Conservation (phyloP, 2,888 invertebrate genomes). For the Mythimna lalbum region DNA sequence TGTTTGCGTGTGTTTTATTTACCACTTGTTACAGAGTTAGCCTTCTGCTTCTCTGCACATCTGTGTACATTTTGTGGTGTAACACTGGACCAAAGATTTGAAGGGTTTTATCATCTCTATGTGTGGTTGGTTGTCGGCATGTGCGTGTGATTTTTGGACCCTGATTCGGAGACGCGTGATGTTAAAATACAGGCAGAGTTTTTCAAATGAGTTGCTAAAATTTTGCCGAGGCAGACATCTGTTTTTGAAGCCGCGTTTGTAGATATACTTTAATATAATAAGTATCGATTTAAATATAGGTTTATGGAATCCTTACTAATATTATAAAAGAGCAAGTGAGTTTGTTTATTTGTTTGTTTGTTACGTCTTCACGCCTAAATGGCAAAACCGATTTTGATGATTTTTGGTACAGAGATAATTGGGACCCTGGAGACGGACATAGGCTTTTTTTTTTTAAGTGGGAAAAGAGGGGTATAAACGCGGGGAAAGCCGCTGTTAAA, state of each 20-base stretch:
- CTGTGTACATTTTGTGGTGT: not conserved
- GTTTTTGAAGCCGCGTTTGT: not conserved
- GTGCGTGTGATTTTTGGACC: constrained; percentile 24
- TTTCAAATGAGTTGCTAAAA: not conserved
- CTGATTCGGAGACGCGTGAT: constrained; percentile 35
- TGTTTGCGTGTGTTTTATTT: not conserved
- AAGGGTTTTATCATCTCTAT: constrained; percentile 34
- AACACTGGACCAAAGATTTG: constrained; percentile 30
- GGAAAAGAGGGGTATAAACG: no score
- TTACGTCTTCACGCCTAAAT: no score
- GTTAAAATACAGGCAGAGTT: constrained; percentile 10
- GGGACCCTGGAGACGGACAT: no score
- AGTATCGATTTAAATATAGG: no score
- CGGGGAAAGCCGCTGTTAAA: no score
- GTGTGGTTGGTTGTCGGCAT: constrained; percentile 2
- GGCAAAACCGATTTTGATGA: no score
- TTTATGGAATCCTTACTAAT: no score
- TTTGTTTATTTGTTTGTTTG: no score
- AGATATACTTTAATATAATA: no score
- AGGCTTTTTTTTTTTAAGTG: no score
- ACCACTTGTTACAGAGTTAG: fast-evolving
- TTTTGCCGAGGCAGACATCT: not conserved
- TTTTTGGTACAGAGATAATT: no score
- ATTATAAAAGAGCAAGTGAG: no score
- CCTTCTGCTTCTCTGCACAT: constrained; percentile 4